Evolutionary conservation across 1,140 invertebrate species (phyloP), one percentile per base, ranked within the genome.

Genomic region (Magallana gigas): DNA sequence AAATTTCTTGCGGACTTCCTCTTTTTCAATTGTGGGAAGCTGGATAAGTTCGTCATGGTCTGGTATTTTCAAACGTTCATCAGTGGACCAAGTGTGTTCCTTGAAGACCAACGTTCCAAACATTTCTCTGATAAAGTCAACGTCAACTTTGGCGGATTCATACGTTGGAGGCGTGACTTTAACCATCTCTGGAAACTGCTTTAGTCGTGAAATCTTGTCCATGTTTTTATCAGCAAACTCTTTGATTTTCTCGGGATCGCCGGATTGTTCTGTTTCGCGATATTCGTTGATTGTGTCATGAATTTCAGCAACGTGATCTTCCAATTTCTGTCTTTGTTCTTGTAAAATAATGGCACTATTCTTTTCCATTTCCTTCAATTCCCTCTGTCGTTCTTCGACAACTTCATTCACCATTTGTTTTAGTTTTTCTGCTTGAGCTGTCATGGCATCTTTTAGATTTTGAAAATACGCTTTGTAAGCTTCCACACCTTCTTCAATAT

Each of bases 71-170:
- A 76, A 29, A 5, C 23, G 23, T 36, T 76, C 68, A 12, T 18
- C 4, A 7, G 68, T 76, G 23, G 68, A 29, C 68, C 68, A 76
- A 29, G 68, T 76, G 68, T 36, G 23, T 8, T 36, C 11, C 8
- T 76, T 29, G 8, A 76, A 29, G 23, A 29, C 23, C 14, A 76
- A 76, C 0, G 18, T 36, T 76, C 68, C 68, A 23, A 76, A 76
- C 68, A 76, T 76, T 76, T 76, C 11, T 36, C 68, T 76, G 68
- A 76, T 76, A 12, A 76, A 76, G 18, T 76, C 68, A 36, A 76
- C 14, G 23, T 76, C 68, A 11, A 76, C 68, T 11, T 36, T 8
- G 9, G 68, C 23, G 1, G 23, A 36, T 76, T 76, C 68, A 29
- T 76, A 76, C 1, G 68, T 76, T 29, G 68, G 68, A 29, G 68